These are phyloP conservation scores for Gisinianus flammeolus DNA, from an alignment of 2,888 invertebrate species.

Conservation along the genomic window DNA sequence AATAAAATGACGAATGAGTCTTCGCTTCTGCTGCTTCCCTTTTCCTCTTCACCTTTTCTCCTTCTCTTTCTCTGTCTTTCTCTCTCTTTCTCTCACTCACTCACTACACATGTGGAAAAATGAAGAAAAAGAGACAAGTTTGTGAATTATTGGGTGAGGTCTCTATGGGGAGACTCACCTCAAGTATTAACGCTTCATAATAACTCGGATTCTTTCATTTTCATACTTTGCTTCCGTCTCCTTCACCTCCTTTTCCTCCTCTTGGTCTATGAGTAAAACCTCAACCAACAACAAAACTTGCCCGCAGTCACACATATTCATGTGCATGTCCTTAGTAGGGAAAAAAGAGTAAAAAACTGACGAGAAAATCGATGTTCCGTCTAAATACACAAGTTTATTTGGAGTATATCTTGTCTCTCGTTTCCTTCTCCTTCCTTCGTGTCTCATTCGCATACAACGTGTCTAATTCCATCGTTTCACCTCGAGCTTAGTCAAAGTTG, in stretches of 20 bases:
- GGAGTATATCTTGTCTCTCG: background rate
- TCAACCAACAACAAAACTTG: too few relatives aligned
- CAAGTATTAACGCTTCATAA: background rate
- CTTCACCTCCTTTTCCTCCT: too few relatives aligned
- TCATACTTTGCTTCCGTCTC: too few relatives aligned
- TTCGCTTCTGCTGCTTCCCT: background rate
- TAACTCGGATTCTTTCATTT: too few relatives aligned
- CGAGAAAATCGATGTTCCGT: conserved; percentile 32
- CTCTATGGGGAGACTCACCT: background rate
- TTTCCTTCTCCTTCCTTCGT: background rate
- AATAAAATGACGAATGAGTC: conserved; percentile 32
- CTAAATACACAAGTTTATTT: conserved; percentile 33
- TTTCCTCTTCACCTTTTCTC: background rate
- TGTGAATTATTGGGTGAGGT: conserved; percentile 33
- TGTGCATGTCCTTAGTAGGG: background rate
- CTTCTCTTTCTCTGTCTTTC: background rate
- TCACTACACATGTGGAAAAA: background rate
- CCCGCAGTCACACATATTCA: too few relatives aligned
- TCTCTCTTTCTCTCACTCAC: background rate
- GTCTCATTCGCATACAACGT: background rate
- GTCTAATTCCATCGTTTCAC: too few relatives aligned
- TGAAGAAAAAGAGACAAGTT: conserved; percentile 21
- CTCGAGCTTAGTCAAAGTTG: too few relatives aligned
- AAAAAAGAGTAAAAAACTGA: conserved; percentile 6
- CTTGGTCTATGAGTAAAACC: too few relatives aligned